Conservation (phyloP, 2,888 invertebrate species). For the Hipparchia semele region DNA sequence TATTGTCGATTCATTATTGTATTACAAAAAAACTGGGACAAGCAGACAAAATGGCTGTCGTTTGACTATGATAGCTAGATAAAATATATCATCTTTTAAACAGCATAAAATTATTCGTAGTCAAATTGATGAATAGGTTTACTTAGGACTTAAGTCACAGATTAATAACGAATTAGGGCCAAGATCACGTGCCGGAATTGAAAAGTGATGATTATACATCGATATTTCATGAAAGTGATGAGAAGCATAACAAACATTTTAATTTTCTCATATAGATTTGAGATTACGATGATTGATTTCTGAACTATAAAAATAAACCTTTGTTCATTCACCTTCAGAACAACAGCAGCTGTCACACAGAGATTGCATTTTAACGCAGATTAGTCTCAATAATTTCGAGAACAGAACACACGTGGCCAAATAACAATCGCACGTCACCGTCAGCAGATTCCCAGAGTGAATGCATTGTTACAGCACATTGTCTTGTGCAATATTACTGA, state of each 20-base stretch:
- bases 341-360: no score
- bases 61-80: slow-evolving; percentile 20
- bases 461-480: slow-evolving; percentile 73
- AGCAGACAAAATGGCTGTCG: slow-evolving; percentile 38
- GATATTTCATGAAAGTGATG: no score
- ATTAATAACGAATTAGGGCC: no score
- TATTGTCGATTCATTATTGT: slow-evolving; percentile 64
- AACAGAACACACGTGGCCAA: slow-evolving; percentile 17
- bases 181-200: no score
- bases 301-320: no score
- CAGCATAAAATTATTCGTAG: background rate
- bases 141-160: background rate
- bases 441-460: slow-evolving; percentile 36
- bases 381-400: slow-evolving; percentile 6
- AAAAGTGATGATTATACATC: no score
- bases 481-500: slow-evolving; percentile 76
- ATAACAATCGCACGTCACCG: slow-evolving; percentile 20
- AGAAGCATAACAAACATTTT: no score
- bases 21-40: slow-evolving; percentile 49
- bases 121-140: background rate
- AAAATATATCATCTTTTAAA: slow-evolving; percentile 12
- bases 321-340: no score
- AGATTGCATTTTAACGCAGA: background rate
- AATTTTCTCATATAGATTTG: no score
- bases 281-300: no score